Evolutionary conservation across 2,113 vertebrate genomes (phyloP), one percentile per base, ranked within the genome.

Genomic region (Tetraodon nigroviridis): DNA sequence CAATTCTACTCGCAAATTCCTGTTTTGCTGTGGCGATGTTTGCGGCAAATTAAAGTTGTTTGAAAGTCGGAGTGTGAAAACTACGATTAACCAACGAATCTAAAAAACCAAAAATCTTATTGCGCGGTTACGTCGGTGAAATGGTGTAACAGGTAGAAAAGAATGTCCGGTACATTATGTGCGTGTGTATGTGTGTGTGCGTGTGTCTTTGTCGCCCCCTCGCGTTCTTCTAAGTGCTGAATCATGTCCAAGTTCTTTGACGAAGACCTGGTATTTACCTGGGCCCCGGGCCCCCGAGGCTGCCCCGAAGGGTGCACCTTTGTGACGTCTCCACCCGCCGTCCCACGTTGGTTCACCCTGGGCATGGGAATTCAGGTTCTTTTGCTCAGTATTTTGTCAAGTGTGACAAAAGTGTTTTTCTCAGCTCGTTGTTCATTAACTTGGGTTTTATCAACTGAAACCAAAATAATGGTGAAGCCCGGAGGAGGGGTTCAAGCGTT

Each of bases 131-230:
- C 10, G 22, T 7, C 19, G 22, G 2, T 20, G 24, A 71, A 8
- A 13, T 18, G 22, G 67, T 73, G 78, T 84, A 84, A 82, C 85
- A 84, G 79, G 79, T 84, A 68, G 61, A 57, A 51, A 40, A 7
- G 11, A 1, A 8, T 27, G 37, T 54, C 50, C 60, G 19, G 53
- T 45, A 19, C 56, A 42, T 59, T 40, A n/a, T 27, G 6, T 7
- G 21, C 53, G 2, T 55, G 56, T 65, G 53, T 20, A n/a, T n/a
- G n/a, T 59, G 22, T 40, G n/a, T 27, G 6, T 7, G 21, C 53
- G 2, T 55, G 56, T 65, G 53, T 20, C 12, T 67, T 2, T 84
- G 75, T 71, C 76, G 71, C 77, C 82, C n/a, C 71, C 79, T 6
- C 14, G 73, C 79, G 84, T 37, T 55, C n/a, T 42, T 17, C 12